A percentile compares a stretch with the other conserved stretches of the same genome.
Conservation (phyloP, 1,140 invertebrate species). For the Eufriesea mexicana region DNA sequence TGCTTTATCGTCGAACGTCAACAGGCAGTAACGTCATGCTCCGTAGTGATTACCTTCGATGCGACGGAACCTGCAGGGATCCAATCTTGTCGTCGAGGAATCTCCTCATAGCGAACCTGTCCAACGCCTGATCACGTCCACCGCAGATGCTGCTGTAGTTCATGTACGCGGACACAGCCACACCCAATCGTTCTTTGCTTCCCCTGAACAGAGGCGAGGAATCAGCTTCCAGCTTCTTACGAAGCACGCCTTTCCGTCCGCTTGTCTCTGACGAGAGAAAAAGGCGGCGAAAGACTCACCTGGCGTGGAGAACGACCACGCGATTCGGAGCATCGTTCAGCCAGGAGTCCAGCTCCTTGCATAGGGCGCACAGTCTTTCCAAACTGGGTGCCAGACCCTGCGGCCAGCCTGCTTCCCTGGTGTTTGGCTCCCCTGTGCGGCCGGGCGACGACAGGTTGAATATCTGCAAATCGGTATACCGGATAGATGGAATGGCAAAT, state of each 20-base stretch:
- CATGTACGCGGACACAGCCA: constrained; percentile 95
- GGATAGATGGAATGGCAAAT: too few relatives aligned
- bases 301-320: constrained; percentile 93
- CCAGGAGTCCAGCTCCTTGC: constrained; percentile 96
- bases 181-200: constrained; percentile 90
- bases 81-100: constrained; percentile 95
- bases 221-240: background rate
- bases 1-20: constrained; percentile 48
- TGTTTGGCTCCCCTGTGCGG: constrained; percentile 83
- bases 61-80: constrained; percentile 91
- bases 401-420: constrained; percentile 93
- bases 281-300: constrained; percentile 82
- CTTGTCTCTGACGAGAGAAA: too few relatives aligned
- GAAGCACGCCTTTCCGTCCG: background rate
- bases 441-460: constrained; percentile 92
- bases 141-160: constrained; percentile 96
- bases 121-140: constrained; percentile 93
- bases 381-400: constrained; percentile 93
- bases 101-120: constrained; percentile 95
- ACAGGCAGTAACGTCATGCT: constrained; percentile 39
- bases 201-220: constrained; percentile 82
- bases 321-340: constrained; percentile 90
- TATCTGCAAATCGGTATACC: constrained; percentile 87
- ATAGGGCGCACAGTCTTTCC: constrained; percentile 93
- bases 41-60: constrained; percentile 87